phyloP scores from a whole-genome alignment of 2,888 invertebrate genomes.

The Acheta domesticus region DNA sequence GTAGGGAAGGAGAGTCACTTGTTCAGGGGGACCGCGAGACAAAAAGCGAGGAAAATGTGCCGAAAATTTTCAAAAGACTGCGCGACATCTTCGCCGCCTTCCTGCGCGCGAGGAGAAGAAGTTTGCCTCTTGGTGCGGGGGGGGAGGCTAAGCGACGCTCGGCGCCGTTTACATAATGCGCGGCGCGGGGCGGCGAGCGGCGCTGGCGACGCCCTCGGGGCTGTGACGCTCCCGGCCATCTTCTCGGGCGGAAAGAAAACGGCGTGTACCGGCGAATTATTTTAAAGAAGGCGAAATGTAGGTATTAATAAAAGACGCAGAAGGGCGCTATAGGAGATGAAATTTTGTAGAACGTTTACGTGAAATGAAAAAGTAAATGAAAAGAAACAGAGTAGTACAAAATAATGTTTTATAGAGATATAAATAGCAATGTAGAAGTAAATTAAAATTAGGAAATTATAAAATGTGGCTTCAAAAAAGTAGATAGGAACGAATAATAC shows the following conservation, averaged over 20 bases:
- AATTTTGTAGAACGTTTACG: too few relatives aligned
- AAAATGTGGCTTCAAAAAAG: too few relatives aligned
- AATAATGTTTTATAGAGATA: too few relatives aligned
- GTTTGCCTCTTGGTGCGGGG: neutral
- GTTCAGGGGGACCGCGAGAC: neutral
- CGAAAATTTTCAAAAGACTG: conserved; percentile 10
- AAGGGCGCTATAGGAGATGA: too few relatives aligned
- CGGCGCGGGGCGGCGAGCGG: neutral
- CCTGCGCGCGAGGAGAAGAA: neutral
- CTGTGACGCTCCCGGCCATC: neutral
- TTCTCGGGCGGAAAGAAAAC: neutral
- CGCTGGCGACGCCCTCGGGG: neutral
- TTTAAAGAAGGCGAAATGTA: too few relatives aligned
- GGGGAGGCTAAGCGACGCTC: neutral
- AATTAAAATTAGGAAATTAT: too few relatives aligned
- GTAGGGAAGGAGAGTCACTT: too few relatives aligned
- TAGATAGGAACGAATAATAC: too few relatives aligned
- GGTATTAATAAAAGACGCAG: too few relatives aligned
- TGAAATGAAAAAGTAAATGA: too few relatives aligned
- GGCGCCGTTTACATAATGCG: neutral
- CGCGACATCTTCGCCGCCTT: neutral
- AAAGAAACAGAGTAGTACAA: too few relatives aligned
- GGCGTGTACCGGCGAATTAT: neutral
- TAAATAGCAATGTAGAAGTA: too few relatives aligned
- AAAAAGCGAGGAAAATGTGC: neutral